Evolutionary conservation across 2,888 invertebrate genomes (phyloP).

Genomic region (Cantharis rufa): DNA sequence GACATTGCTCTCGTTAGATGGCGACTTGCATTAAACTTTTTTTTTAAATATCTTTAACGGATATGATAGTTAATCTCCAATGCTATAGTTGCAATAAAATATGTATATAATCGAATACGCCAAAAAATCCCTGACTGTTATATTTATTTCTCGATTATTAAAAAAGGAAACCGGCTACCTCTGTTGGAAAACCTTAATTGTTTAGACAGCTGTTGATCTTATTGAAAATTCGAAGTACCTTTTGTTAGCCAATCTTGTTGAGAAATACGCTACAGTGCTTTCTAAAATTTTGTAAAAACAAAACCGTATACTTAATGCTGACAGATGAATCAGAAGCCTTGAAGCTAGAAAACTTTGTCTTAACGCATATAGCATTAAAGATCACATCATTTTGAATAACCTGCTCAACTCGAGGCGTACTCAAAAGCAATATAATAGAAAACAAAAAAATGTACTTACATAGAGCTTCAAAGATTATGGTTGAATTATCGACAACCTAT

Average conservation of each 20-base stretch:
- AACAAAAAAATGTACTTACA: constrained; percentile 6
- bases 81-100: no score
- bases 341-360: neutral
- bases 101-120: no score
- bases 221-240: constrained; percentile 23
- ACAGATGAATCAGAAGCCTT: constrained; percentile 17
- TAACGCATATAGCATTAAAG: constrained; percentile 2
- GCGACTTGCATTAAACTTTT: no score
- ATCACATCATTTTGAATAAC: constrained; percentile 7
- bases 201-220: constrained; percentile 40
- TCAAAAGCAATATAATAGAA: constrained; percentile 1
- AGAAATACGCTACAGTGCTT: constrained; percentile 18
- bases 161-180: no score
- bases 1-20: no score
- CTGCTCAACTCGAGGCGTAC: neutral
- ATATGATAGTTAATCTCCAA: no score
- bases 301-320: constrained; percentile 17
- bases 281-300: constrained; percentile 18
- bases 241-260: constrained; percentile 14
- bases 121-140: no score
- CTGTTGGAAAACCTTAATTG: constrained; percentile 14
- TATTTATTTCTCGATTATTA: no score
- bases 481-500: constrained; percentile 19
- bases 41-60: no score
- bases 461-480: constrained; percentile 10